These are phyloP conservation scores for Andrena chrysosceles DNA, from an alignment of 2,888 invertebrate species.

Conservation along the genomic window DNA sequence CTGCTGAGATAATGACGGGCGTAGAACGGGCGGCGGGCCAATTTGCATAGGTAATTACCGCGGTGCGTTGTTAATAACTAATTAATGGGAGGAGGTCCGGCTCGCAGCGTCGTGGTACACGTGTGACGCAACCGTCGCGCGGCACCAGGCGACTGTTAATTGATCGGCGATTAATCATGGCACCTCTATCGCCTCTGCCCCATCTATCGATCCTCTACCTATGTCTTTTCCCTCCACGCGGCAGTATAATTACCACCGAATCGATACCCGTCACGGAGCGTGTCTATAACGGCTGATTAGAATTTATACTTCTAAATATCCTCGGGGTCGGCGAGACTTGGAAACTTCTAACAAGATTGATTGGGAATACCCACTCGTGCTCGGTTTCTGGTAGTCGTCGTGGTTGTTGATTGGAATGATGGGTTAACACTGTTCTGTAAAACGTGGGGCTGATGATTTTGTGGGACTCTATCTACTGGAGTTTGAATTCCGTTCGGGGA, in stretches of 20 bases:
- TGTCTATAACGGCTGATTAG: conserved; percentile 19
- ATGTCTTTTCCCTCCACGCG: neutral
- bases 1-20: conserved; percentile 73
- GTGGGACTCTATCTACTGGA: neutral
- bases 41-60: conserved; percentile 82
- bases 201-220: conserved; percentile 3
- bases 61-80: conserved; percentile 78
- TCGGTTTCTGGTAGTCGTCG: conserved; percentile 24
- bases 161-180: conserved; percentile 77
- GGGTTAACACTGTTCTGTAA: conserved; percentile 16
- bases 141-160: conserved; percentile 71
- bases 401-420: neutral
- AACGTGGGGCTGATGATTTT: neutral
- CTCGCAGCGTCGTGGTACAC: conserved; percentile 46
- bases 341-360: conserved; percentile 31
- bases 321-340: neutral
- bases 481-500: neutral
- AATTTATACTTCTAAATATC: conserved; percentile 25
- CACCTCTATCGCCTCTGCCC: conserved; percentile 29
- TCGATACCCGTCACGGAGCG: conserved; percentile 34
- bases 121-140: conserved; percentile 74
- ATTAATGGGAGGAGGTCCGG: conserved; percentile 77
- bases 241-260: conserved; percentile 51
- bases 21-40: conserved; percentile 65
- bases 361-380: conserved; percentile 25